Evolutionary conservation across 2,113 vertebrate genomes (phyloP).

Genomic region (Rhinolophus ferrumequinum): DNA sequence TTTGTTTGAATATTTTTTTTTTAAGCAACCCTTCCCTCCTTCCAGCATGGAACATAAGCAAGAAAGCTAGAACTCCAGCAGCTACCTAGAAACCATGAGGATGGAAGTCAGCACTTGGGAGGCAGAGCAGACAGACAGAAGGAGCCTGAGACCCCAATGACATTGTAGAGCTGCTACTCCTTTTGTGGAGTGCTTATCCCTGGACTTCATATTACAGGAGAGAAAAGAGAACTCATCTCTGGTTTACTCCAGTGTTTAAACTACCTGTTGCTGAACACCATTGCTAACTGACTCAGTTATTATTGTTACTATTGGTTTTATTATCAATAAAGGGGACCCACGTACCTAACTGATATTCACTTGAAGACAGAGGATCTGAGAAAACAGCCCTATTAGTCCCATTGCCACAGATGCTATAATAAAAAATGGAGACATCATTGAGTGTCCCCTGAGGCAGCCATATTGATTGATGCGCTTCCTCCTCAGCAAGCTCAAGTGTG

Average conservation of each 20-base stretch:
- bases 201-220: neutral
- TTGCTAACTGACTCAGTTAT: neutral
- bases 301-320: neutral
- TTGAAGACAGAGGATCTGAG: neutral
- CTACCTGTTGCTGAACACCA: neutral
- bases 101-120: neutral
- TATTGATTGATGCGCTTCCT: neutral
- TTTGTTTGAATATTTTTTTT: neutral
- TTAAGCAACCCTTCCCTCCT: neutral
- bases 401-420: neutral
- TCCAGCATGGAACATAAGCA: neutral
- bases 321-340: neutral
- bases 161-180: fast-evolving
- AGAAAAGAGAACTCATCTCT: neutral
- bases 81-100: neutral
- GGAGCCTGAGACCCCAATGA: neutral
- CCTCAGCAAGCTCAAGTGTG: neutral
- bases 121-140: neutral
- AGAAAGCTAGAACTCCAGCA: neutral
- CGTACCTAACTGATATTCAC: neutral
- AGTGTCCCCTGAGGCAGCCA: neutral
- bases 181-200: neutral
- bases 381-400: neutral
- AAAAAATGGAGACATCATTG: neutral
- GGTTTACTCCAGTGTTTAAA: neutral